Percentiles rank a stretch among this genome's conserved stretches.
Conservation (phyloP, 2,113 vertebrate species). For the Genyomyrus donnyi region DNA sequence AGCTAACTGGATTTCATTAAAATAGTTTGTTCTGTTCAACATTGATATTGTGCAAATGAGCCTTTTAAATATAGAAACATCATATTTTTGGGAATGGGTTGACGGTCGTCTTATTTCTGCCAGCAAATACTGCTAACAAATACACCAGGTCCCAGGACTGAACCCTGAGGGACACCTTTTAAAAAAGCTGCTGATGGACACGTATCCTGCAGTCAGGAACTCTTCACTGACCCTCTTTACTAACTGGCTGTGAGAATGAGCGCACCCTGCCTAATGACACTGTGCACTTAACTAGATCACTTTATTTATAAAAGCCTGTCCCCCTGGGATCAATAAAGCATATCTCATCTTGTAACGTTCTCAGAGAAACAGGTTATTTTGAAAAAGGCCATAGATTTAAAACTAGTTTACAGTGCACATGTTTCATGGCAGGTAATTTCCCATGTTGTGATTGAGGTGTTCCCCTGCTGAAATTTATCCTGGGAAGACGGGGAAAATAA, state of each 20-base stretch:
- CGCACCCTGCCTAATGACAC: neutral
- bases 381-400: neutral
- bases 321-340: neutral
- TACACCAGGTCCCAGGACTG: neutral
- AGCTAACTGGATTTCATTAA: neutral
- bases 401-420: neutral
- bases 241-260: neutral
- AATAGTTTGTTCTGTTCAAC: neutral
- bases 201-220: neutral
- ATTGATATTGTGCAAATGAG: neutral
- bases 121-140: neutral
- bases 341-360: neutral
- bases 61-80: neutral
- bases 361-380: neutral
- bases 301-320: neutral
- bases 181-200: neutral
- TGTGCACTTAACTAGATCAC: neutral
- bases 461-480: neutral
- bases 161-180: neutral
- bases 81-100: neutral
- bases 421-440: neutral
- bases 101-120: neutral
- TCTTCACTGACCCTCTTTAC: neutral
- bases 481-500: neutral
- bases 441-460: neutral